Evolutionary conservation across 2,113 vertebrate species (phyloP), one percentile per base, ranked within the genome.

Genomic region (Dolichallabes microphthalmus): DNA sequence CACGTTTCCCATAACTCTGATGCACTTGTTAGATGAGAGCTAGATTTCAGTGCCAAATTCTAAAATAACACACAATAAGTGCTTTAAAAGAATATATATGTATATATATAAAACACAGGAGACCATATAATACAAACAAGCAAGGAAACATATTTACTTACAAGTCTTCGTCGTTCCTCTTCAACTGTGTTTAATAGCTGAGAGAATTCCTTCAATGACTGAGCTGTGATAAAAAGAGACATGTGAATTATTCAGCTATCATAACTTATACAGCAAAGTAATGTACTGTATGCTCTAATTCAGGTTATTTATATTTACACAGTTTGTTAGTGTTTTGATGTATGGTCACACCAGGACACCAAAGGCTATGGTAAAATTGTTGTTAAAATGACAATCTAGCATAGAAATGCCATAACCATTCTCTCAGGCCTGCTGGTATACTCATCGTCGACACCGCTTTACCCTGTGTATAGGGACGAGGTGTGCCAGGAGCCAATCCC

Each of bases 151-250:
- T 22, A 22, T n/a, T 55, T 84, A 86, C 96, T 96, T 92, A 99
- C 98, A 95, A 99, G 92, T 86, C 98, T 94, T 87, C 96, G 96
- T 88, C 98, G 95, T 88, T 99, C 98, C 88, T 99, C 98, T 91
- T 99, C 98, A 88, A 99, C 96, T 27, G 98, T 97, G 91, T 96
- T 98, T 79, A 99, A 90, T 5, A 99, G 95, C 86, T 98, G 96
- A 85, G 98, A 98, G 92, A 99, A 99, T 90, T 99, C 97, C 91
- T 99, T 99, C 75, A 99, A 90, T 25, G 98, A 99, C 84, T 97
- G 97, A 87, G 97, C 98, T 99, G 92, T 86, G 92, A 78, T 83
- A 92, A 89, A 45, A 25, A 90, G 76, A 91, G 19, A 32, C 85
- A 2, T 82, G 22, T 13, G 25, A 1, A 57, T 57, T 60, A 60